Evolutionary conservation across 2,797 vertebrate genomes (phyloP).

Genomic region (Hyperoplus immaculatus): DNA sequence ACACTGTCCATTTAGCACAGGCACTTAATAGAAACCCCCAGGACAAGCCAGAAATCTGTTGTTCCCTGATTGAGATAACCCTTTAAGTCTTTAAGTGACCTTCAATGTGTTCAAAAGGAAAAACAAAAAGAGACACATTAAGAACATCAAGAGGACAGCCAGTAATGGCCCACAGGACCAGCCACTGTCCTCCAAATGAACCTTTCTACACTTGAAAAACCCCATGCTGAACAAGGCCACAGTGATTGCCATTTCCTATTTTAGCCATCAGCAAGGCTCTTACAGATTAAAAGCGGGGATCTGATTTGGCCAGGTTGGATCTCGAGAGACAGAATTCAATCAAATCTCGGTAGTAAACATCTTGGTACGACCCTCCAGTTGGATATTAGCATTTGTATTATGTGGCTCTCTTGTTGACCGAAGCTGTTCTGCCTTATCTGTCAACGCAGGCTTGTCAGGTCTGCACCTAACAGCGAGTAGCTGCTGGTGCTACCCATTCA

Average conservation of each 20-base stretch:
- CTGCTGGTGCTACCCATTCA: constrained; percentile 69
- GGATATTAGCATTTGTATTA: constrained; percentile 77
- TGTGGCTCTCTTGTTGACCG: constrained; percentile 62
- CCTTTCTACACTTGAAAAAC: constrained; percentile 38
- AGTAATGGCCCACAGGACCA: constrained; percentile 5
- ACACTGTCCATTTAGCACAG: constrained; percentile 9
- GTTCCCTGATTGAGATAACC: constrained; percentile 28
- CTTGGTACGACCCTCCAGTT: constrained; percentile 53
- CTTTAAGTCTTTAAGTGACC: constrained; percentile 6
- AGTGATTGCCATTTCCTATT: constrained; percentile 61
- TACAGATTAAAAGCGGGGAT: constrained; percentile 64
- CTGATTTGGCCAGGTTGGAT: constrained; percentile 56
- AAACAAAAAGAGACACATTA: constrained; percentile 21
- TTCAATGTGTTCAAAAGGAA: constrained; percentile 23
- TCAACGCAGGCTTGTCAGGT: constrained; percentile 70
- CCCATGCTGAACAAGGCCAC: constrained; percentile 34
- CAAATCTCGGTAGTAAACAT: constrained; percentile 66
- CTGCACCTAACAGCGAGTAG: constrained; percentile 54
- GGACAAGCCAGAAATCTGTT: background rate
- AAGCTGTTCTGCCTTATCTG: constrained; percentile 73
- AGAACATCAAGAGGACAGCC: constrained; percentile 22
- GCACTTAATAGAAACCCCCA: background rate
- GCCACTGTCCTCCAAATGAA: constrained; percentile 24
- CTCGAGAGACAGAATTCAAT: constrained; percentile 56
- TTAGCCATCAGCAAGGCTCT: constrained; percentile 58